Percentiles rank a stretch among this genome's conserved stretches.
phyloP scores from a whole-genome alignment of 2,888 invertebrate species.

The Cenopis cana region DNA sequence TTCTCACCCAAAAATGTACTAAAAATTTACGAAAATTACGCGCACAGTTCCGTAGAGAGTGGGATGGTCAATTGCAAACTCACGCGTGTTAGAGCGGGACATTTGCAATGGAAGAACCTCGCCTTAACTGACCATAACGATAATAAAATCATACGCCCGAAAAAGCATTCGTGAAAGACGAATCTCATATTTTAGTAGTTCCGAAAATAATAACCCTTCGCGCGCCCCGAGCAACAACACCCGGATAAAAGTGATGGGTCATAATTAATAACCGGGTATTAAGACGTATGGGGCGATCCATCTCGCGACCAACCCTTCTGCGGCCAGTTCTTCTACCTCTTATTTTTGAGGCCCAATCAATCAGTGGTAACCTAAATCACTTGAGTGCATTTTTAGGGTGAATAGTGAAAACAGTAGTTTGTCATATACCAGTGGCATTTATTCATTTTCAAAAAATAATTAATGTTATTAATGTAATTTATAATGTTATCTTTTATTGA shows the following conservation, averaged over 20 bases:
- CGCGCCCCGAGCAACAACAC: background rate
- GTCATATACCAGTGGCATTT: background rate
- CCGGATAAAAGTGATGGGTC: conserved; percentile 28
- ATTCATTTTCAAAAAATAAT: too few relatives aligned
- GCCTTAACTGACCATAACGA: too few relatives aligned
- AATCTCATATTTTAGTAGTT: background rate
- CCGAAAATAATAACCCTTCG: background rate
- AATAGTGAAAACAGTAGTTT: background rate
- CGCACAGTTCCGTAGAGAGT: too few relatives aligned
- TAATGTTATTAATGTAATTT: too few relatives aligned
- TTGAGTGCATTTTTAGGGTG: background rate
- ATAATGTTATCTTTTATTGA: too few relatives aligned
- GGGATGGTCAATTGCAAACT: too few relatives aligned
- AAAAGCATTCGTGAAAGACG: too few relatives aligned
- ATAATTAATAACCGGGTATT: conserved; percentile 42
- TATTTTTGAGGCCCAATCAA: conserved; percentile 21
- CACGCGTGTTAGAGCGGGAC: too few relatives aligned
- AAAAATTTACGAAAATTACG: too few relatives aligned
- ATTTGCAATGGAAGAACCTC: too few relatives aligned
- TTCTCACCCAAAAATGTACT: too few relatives aligned
- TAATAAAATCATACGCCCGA: too few relatives aligned
- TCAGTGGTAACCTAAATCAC: background rate
- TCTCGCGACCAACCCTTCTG: conserved; percentile 35
- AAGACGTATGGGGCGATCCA: conserved; percentile 39
- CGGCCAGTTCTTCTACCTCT: background rate